Base-by-base conservation (phyloP, 37 sponge, comb jelly and placozoan genomes). In the Ephydatia muelleri region DNA sequence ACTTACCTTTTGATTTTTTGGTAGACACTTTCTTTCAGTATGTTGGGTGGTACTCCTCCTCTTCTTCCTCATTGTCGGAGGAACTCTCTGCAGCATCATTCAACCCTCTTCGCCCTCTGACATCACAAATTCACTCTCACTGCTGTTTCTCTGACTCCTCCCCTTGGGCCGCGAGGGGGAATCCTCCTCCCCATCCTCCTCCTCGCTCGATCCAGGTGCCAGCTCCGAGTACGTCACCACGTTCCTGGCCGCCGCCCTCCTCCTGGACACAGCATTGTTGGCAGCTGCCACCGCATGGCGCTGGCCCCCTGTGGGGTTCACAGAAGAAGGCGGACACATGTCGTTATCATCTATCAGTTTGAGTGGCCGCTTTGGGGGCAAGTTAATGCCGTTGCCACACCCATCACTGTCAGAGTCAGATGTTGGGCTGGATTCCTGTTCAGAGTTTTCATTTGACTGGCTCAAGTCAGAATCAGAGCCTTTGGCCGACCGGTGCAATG, bases 111-210 rank as follows among this genome's bases (percentile, higher is more conserved):
- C n/a, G n/a, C n/a, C n/a, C n/a, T 65, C 74, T 35, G 78, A 78
- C 66, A 76, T 33, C 76, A 82, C 88, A 77, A 82, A 87, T 70
- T 87, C 88, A 81, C 88, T 87, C 34, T 82, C 88, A 39, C 82
- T 82, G 35, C 68, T 49, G 28, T 65, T 26, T 32, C 25, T 25
- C 34, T 72, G 64, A 23, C 73, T 26, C 25, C 64, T 29, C 65
- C 21, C 43, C 73, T 14, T 19, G 22, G 28, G 13, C 35, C 37
- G 32, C 39, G 26, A 32, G 21, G 22, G 13, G 81, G 47, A 13
- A 38, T 34, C 73, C 70, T 70, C 57, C 57, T 57, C 57, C 57
- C 57, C 57, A 57, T 57, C 57, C 57, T n/a, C n/a, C n/a, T 57
- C 19, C 57, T 57, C 57, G 57, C 57, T n/a, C n/a, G n/a, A n/a